Percentiles rank a stretch among this genome's conserved stretches.
These are phyloP conservation scores for Eulacestoma nigropectus DNA, from an alignment of 2,113 vertebrate species.

Conservation along the genomic window DNA sequence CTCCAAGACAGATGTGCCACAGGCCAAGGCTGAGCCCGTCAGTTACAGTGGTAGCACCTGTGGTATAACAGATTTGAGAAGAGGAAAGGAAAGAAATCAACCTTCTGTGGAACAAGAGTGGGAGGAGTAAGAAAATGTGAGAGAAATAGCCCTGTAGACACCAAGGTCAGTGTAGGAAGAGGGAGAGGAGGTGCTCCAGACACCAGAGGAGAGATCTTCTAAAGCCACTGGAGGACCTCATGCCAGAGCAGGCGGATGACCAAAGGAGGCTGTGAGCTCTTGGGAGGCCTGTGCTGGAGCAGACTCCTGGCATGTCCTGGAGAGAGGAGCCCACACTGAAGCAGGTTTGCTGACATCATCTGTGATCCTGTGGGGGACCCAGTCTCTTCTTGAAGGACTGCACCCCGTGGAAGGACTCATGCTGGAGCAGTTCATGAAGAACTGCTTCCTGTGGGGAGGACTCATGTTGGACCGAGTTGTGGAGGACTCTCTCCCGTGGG, in stretches of 20 bases:
- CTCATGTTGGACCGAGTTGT: background rate
- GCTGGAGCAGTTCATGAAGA: background rate
- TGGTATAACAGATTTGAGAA: background rate
- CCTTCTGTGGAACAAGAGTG: background rate
- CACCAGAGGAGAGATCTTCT: background rate
- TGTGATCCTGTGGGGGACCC: too few relatives aligned
- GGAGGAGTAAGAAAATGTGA: background rate
- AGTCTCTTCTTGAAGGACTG: background rate
- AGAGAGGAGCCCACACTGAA: background rate
- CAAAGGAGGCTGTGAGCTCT: background rate
- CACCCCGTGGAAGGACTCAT: background rate
- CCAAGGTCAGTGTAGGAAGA: background rate
- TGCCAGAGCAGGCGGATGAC: background rate
- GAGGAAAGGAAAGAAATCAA: background rate
- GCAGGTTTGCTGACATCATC: background rate
- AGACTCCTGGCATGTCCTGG: background rate
- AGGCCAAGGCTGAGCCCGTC: background rate
- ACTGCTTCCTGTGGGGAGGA: background rate
- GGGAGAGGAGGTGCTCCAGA: background rate
- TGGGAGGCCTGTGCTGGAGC: background rate
- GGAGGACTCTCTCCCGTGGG: too few relatives aligned
- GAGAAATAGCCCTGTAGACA: background rate
- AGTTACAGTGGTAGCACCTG: rapidly evolving
- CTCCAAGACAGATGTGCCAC: background rate
- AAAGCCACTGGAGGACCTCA: background rate